A percentile compares a stretch with the other conserved stretches of the same genome.
Conservation (phyloP, 2,797 vertebrate species). For the Molossus molossus region DNA sequence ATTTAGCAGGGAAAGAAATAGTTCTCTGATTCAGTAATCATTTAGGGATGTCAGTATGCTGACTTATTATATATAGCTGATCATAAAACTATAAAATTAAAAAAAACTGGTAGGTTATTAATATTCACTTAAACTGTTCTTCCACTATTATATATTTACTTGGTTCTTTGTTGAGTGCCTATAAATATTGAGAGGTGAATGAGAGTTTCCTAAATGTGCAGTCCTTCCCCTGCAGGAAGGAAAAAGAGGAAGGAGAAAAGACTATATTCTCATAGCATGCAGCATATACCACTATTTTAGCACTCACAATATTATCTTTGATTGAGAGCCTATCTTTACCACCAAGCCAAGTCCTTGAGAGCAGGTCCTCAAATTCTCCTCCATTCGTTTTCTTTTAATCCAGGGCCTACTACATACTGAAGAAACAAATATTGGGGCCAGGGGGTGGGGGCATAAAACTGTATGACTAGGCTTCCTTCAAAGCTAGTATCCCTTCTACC, state of each 20-base stretch:
- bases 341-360: not conserved
- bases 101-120: constrained; percentile 53
- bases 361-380: not conserved
- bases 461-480: not conserved
- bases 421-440: not conserved
- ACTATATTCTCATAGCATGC: not conserved
- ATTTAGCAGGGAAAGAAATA: not conserved
- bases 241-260: not conserved
- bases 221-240: not conserved
- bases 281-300: constrained; percentile 22
- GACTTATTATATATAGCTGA: not conserved
- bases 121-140: constrained; percentile 29
- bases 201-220: not conserved
- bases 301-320: constrained; percentile 41
- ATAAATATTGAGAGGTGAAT: not conserved
- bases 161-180: constrained; percentile 51
- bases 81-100: constrained; percentile 23
- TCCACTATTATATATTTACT: not conserved
- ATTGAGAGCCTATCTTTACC: not conserved
- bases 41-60: not conserved
- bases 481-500: not conserved
- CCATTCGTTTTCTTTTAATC: constrained; percentile 19
- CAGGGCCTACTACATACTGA: not conserved
- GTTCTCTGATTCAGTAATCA: constrained; percentile 33
- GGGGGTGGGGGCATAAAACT: not conserved